Percentiles rank a stretch among this genome's conserved stretches.
Evolutionary conservation across 2,888 invertebrate species (phyloP).

Genomic region (Cepaea hortensis): DNA sequence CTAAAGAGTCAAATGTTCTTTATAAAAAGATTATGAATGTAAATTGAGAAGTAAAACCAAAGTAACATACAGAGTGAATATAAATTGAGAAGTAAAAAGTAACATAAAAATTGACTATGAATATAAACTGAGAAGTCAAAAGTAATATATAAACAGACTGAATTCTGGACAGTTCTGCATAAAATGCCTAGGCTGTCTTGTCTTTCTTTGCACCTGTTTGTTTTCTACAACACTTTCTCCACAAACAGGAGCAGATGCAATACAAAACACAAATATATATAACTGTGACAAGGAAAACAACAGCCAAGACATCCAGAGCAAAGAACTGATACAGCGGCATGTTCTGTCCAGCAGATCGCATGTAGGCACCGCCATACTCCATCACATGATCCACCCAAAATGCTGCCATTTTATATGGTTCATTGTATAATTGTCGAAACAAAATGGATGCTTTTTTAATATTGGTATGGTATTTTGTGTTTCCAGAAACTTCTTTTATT

Average conservation of each 20-base stretch:
- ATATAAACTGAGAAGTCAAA: too few relatives aligned
- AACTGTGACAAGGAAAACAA: slow-evolving; percentile 19
- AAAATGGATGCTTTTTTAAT: slow-evolving; percentile 55
- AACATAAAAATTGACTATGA: too few relatives aligned
- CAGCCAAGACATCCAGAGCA: slow-evolving; percentile 57
- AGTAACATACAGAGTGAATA: too few relatives aligned
- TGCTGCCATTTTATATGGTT: slow-evolving; percentile 56
- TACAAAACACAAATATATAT: neutral
- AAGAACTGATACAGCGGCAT: slow-evolving; percentile 59
- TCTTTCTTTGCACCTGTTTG: neutral
- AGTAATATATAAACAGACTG: too few relatives aligned
- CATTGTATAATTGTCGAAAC: slow-evolving; percentile 50
- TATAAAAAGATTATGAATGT: too few relatives aligned
- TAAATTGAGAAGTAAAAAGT: too few relatives aligned
- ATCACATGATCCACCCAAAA: slow-evolving; percentile 63
- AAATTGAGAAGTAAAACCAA: too few relatives aligned
- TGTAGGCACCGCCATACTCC: slow-evolving; percentile 58
- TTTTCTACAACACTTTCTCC: neutral
- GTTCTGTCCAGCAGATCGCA: slow-evolving; percentile 52
- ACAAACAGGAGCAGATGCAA: neutral
- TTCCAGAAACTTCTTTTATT: slow-evolving; percentile 38
- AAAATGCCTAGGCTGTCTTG: slow-evolving; percentile 1
- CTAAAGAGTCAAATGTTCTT: too few relatives aligned
- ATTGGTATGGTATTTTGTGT: slow-evolving; percentile 37
- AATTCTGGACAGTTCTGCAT: neutral